Evolutionary conservation across 2,113 vertebrate genomes (phyloP).

Genomic region (Gyps fulvus): DNA sequence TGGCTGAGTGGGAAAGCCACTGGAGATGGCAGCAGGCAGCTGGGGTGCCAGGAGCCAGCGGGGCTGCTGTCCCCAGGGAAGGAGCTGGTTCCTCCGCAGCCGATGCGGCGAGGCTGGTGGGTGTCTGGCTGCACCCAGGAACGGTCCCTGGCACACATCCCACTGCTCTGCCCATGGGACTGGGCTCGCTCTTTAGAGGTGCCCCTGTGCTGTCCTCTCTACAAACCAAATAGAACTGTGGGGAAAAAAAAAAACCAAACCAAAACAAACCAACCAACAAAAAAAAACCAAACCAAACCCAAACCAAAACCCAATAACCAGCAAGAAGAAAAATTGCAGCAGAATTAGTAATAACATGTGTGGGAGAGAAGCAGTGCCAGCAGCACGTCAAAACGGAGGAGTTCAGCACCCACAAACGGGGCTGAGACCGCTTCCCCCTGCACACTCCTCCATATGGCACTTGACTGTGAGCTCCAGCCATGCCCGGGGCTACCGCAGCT

Average conservation of each 20-base stretch:
- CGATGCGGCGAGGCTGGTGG: fast-evolving
- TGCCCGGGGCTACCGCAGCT: neutral
- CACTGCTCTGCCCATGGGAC: neutral
- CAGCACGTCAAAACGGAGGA: neutral
- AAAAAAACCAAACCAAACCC: too few species aligned
- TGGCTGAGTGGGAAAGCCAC: neutral
- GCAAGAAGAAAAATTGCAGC: neutral
- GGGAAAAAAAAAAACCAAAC: too few species aligned
- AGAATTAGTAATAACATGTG: neutral
- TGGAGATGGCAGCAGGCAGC: neutral
- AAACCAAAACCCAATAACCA: too few species aligned
- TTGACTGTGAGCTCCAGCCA: neutral
- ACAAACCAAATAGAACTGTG: neutral
- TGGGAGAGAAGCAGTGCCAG: neutral
- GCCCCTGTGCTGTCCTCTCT: neutral
- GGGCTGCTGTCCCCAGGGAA: neutral
- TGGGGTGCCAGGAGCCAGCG: neutral
- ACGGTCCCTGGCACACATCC: fast-evolving
- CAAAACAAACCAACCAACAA: too few species aligned
- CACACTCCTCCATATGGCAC: neutral
- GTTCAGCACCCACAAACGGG: neutral
- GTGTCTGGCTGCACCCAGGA: neutral
- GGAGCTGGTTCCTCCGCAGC: neutral
- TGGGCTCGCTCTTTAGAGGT: neutral
- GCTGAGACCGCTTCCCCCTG: neutral